These are phyloP conservation scores for Phrynocephalus forsythii DNA, from an alignment of 2,797 vertebrate species.

Conservation along the genomic window DNA sequence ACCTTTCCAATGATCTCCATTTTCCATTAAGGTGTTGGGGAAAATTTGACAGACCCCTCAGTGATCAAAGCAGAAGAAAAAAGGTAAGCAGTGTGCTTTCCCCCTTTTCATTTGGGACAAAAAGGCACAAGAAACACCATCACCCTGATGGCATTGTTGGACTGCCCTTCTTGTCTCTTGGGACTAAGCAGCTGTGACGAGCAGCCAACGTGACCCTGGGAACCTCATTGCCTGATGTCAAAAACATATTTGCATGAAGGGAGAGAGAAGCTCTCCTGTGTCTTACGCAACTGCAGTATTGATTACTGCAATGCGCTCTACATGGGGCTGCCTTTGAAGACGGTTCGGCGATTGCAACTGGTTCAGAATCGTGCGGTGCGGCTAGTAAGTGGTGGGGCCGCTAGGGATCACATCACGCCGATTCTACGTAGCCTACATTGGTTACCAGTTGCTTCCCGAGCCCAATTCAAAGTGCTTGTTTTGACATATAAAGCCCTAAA, in stretches of 20 bases:
- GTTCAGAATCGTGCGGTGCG: too few species aligned
- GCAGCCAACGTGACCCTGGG: neutral
- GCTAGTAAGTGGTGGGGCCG: too few species aligned
- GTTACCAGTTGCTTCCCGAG: too few species aligned
- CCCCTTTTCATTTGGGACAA: neutral
- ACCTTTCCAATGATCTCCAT: conserved; percentile 19
- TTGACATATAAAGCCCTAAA: too few species aligned
- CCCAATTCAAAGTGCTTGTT: too few species aligned
- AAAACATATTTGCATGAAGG: neutral
- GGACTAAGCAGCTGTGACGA: too few species aligned
- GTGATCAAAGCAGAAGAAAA: conserved; percentile 99
- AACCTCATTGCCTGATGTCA: neutral
- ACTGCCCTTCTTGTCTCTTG: neutral
- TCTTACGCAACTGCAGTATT: neutral
- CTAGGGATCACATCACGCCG: too few species aligned
- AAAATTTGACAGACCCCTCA: conserved; percentile 97
- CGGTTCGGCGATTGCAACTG: too few species aligned
- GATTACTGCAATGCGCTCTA: too few species aligned
- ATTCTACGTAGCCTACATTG: too few species aligned
- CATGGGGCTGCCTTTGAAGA: too few species aligned
- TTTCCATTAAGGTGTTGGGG: conserved; percentile 88
- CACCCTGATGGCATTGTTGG: neutral
- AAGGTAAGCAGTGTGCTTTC: conserved; percentile 80
- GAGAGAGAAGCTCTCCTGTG: neutral
- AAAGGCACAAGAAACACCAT: too few species aligned